Base-by-base conservation (phyloP, 2,888 invertebrate species). In the Acronicta alni region DNA sequence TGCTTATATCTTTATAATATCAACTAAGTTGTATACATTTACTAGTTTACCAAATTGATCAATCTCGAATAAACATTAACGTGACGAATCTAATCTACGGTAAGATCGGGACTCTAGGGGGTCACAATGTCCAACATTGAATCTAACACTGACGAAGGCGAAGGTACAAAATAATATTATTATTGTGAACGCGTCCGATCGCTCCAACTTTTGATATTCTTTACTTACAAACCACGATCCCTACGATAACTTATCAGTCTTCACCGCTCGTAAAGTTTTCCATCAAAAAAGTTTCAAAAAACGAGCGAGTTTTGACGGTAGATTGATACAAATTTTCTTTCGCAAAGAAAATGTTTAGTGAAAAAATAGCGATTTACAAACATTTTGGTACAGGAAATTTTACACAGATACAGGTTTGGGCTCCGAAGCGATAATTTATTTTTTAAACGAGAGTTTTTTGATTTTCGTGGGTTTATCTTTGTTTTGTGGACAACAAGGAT, bases 401-500 rank as follows among this genome's bases (percentile, higher is more conserved):
- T 91, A 93, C 89, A 91, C 89, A 89, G 85, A 84, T 90, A 91
- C 83, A 81, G 84, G 80, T 83, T 82, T 78, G 89, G 89, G 86
- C 89, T 84, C 89, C 90, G 87, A 92, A 93, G 92, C 92, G 79
- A 85, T 82, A 77, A 79, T 85, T 92, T 92, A 93, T 84, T 93
- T 93, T 90, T 91, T 93, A 88, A 93, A 93, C 81, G 91, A 92
- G 77, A 94, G 87, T 84, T 92, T 93, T 92, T 92, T 93, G 75
- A 85, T 77, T 91, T 92, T 93, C 85, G 88, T 83, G 74, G 88
- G 80, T 93, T 92, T 94, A 94, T 94, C 94, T 94, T 93, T 95
- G 95, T 90, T 95, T 95, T 91, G 95, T 95, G 92, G 95, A 95
- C 93, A 95, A 95, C 94, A 96, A 94, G 91, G 95, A 94, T 90